Percentiles rank a stretch among this genome's conserved stretches.
These are phyloP conservation scores for Drosophila kurseongensis DNA, from an alignment of 1,140 invertebrate species.

Conservation along the genomic window DNA sequence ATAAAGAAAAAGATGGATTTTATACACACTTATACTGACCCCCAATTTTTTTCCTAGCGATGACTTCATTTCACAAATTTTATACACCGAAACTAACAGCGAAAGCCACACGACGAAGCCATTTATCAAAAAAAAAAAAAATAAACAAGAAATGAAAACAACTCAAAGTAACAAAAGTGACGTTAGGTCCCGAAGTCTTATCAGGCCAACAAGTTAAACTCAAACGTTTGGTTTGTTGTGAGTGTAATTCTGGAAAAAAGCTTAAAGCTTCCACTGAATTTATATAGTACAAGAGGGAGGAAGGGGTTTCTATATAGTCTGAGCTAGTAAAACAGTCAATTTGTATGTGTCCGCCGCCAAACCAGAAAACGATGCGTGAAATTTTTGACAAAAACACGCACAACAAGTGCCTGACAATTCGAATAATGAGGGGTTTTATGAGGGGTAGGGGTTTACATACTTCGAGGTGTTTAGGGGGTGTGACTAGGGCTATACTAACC, in stretches of 20 bases:
- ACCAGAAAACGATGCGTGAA: constrained; percentile 72
- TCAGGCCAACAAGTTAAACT: constrained; percentile 65
- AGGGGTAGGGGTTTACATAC: too few relatives aligned
- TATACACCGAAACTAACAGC: constrained; percentile 59
- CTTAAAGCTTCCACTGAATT: constrained; percentile 43
- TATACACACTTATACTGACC: constrained; percentile 10
- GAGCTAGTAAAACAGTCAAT: constrained; percentile 24
- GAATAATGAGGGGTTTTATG: not conserved
- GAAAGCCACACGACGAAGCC: constrained; percentile 51
- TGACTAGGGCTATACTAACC: constrained; percentile 13
- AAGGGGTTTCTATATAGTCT: not conserved
- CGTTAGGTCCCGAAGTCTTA: constrained; percentile 54
- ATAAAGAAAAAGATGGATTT: constrained; percentile 16
- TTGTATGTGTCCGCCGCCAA: constrained; percentile 26
- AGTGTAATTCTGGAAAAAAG: constrained; percentile 45
- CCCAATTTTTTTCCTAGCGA: constrained; percentile 48
- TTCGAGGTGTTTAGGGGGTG: not conserved
- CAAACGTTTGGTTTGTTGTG: constrained; percentile 62
- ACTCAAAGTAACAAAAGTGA: constrained; percentile 42
- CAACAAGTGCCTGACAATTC: constrained; percentile 61
- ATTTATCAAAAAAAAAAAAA: constrained; percentile 65
- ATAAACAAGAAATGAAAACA: constrained; percentile 8
- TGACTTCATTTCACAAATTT: constrained; percentile 69
- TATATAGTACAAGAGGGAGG: not conserved
- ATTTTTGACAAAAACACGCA: constrained; percentile 68